Conservation (phyloP, 2,888 invertebrate species). For the Pachydiplax longipennis region DNA sequence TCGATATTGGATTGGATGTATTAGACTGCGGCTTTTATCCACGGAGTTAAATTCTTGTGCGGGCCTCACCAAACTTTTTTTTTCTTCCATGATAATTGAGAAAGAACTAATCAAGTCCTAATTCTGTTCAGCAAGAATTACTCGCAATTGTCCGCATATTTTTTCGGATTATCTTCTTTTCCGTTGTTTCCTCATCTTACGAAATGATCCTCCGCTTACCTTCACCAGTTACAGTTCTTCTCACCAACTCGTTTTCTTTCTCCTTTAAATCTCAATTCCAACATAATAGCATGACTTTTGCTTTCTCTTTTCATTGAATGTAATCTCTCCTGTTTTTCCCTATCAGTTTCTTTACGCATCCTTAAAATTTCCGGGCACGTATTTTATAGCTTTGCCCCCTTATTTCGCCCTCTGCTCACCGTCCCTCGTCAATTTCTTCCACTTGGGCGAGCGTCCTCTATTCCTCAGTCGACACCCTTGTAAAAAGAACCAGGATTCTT, state of each 20-base stretch:
- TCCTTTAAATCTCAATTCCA: not conserved
- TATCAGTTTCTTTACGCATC: not conserved
- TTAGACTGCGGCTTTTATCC: too few species aligned
- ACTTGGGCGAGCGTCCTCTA: not conserved
- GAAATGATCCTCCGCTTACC: too few species aligned
- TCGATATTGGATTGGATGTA: too few species aligned
- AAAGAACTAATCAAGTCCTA: too few species aligned
- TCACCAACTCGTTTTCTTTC: not conserved
- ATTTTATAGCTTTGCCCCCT: not conserved
- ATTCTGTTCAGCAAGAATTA: too few species aligned
- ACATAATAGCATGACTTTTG: not conserved
- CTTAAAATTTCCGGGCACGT: not conserved
- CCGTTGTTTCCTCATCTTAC: too few species aligned
- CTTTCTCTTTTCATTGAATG: not conserved
- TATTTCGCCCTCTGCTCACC: not conserved
- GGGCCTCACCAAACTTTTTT: too few species aligned
- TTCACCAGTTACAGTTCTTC: not conserved
- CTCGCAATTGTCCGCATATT: too few species aligned
- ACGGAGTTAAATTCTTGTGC: too few species aligned
- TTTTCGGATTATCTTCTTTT: too few species aligned
- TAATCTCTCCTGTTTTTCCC: not conserved
- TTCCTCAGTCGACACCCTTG: not conserved
- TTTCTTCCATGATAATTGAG: too few species aligned
- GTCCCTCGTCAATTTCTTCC: not conserved
- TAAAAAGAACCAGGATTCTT: too few species aligned